phyloP scores from a whole-genome alignment of 2,888 invertebrate species.

The Germaria angustata region DNA sequence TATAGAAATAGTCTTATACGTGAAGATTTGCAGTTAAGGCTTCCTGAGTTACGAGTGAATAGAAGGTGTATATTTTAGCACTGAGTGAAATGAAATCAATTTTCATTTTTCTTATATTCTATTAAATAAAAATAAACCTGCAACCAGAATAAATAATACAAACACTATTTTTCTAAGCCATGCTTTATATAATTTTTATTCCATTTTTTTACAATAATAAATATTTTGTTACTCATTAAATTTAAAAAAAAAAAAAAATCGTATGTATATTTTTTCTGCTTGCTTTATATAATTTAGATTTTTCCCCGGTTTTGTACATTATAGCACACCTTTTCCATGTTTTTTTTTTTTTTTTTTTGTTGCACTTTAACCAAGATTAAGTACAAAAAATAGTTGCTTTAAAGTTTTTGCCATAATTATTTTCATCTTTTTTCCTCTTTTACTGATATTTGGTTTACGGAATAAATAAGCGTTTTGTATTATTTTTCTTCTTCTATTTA shows the following conservation, averaged over 20 bases:
- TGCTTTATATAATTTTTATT: too few species aligned
- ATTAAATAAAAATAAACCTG: not conserved
- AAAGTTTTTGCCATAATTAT: slow-evolving; percentile 16
- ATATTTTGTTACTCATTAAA: slow-evolving; percentile 53
- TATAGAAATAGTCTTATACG: too few species aligned
- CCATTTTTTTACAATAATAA: not conserved
- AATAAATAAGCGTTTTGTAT: slow-evolving; percentile 23
- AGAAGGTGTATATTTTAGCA: too few species aligned
- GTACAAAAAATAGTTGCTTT: not conserved
- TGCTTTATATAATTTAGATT: not conserved
- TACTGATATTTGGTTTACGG: slow-evolving; percentile 11
- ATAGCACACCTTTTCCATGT: not conserved
- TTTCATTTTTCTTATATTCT: too few species aligned
- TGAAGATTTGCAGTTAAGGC: too few species aligned
- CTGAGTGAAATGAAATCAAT: too few species aligned
- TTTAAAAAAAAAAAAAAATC: slow-evolving; percentile 48
- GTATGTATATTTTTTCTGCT: slow-evolving; percentile 14
- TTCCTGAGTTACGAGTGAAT: too few species aligned
- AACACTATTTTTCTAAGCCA: not conserved
- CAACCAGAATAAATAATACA: not conserved
- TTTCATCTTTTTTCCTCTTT: not conserved
- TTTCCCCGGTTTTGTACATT: not conserved
- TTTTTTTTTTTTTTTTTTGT: not conserved
- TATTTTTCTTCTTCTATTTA: not conserved
- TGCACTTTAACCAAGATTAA: slow-evolving; percentile 24